Evolutionary conservation across 2,888 invertebrate genomes (phyloP), one percentile per base, ranked within the genome.

Genomic region (Nephrotoma guestfalica): DNA sequence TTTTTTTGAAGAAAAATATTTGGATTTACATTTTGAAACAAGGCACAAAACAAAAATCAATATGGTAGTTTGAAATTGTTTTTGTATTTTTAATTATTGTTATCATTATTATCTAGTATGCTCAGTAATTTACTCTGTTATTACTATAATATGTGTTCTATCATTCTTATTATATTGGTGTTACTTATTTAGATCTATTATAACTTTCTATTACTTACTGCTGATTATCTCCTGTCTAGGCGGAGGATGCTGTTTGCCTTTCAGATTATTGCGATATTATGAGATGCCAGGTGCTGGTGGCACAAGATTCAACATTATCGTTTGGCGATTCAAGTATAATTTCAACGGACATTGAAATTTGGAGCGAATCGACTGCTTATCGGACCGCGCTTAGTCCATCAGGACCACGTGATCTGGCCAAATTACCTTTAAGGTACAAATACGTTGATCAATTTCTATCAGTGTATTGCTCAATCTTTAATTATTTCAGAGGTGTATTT

Each of bases 251-350:
- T 88, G 96, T 98, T 89, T 98, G 98, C 91, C 93, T 98, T 89
- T 97, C 97, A 86, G 97, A 98, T 91, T 98, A 96, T 92, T 98
- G 98, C 93, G 98, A 98, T 92, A 96, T 98, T 89, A 97, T 98
- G 96, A 94, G 98, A 89, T 98, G 98, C 92, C 97, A 97, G 91
- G 97, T 98, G 86, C 92, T 97, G 89, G 93, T 95, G 88, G 94
- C 95, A 87, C 95, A 96, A 90, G 96, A 96, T 88, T 92, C 93
- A 86, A 93, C 92, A 87, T 89, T 93, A 71, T 91, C 94, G 89
- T 93, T 94, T 88, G 95, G 94, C 88, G 94, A 94, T 89, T 93
- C 94, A 84, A 94, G 93, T 88, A 93, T 94, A 30, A 93, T 95
- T 40, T 94, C 93, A 89, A 96, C 96, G 6, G 96, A 96, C 89